Base-by-base conservation (phyloP, 1,140 invertebrate species). In the Drosophila insularis region DNA sequence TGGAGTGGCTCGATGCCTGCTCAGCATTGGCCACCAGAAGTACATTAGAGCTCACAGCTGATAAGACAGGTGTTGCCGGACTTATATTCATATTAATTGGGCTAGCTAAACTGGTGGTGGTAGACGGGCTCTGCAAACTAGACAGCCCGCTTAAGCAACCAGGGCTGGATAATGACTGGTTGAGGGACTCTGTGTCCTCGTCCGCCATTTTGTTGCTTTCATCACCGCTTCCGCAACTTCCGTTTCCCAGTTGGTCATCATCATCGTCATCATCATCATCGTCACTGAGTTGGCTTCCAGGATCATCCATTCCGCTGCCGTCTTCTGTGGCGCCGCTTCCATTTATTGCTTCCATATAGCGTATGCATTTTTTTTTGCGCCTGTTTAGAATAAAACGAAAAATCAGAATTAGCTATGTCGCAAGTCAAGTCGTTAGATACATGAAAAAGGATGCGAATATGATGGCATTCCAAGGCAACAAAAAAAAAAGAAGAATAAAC, bases 301-400 rank as follows among this genome's bases (percentile, higher is more conserved):
- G 66, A 8, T 92, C 91, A 60, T 93, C 93, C 79, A 91, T 92
- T 90, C 92, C 90, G 71, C 77, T 92, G 8, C 94, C 92, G 91
- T 96, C 93, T 84, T 95, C 93, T 19, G 31, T 53, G 4, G 61
- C 40, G 17, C 66, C 67, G 19, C 60, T 78, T 39, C 74, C 80
- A 63, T 80, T 84, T n/a, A 87, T 62, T 21, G 94, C 94, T 93
- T 95, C 96, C 95, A 98, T 96, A 93, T 98, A 98, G 73, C 98
- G 96, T 92, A 98, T 97, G 94, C 98, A 99, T 94, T 98, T 99
- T 94, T 99, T 99, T 95, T 99, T 99, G 94, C 98, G 97, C 94
- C 98, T 99, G 63, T 10, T 19, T 27, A 58, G 66, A 59, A 64
- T 35, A 64, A 53, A 56, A 60, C 55, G 59, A 21, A 31, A 65